Percentiles rank a stretch among this genome's conserved stretches.
These are phyloP conservation scores for Pycnonotus jocosus DNA, from an alignment of 2,113 vertebrate genomes.

Conservation along the genomic window DNA sequence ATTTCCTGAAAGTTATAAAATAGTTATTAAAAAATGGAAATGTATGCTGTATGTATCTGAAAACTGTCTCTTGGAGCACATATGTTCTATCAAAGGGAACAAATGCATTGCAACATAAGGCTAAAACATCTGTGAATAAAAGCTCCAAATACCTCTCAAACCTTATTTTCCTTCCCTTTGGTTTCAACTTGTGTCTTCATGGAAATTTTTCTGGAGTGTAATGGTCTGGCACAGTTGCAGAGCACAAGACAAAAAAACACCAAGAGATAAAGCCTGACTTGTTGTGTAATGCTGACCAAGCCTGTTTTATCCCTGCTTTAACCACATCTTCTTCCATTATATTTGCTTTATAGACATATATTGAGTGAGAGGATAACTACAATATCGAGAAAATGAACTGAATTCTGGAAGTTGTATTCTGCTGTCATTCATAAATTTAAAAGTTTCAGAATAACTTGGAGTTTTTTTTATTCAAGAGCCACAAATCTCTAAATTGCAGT, in stretches of 20 bases:
- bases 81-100: constrained; percentile 4
- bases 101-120: constrained; percentile 1
- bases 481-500: neutral
- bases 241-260: neutral
- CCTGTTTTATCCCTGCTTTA: neutral
- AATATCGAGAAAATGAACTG: neutral
- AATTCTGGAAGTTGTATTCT: neutral
- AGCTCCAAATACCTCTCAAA: neutral
- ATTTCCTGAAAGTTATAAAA: constrained; percentile 8
- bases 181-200: neutral
- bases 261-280: neutral
- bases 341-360: neutral
- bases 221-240: neutral
- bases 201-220: neutral
- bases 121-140: neutral
- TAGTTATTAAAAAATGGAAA: constrained; percentile 34
- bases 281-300: neutral
- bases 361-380: neutral
- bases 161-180: constrained; percentile 4
- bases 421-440: neutral
- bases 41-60: neutral
- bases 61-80: neutral
- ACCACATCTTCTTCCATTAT: neutral
- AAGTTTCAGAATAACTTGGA: neutral
- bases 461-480: neutral